Conservation (phyloP, 2,888 invertebrate species). For the Sericinus montela region DNA sequence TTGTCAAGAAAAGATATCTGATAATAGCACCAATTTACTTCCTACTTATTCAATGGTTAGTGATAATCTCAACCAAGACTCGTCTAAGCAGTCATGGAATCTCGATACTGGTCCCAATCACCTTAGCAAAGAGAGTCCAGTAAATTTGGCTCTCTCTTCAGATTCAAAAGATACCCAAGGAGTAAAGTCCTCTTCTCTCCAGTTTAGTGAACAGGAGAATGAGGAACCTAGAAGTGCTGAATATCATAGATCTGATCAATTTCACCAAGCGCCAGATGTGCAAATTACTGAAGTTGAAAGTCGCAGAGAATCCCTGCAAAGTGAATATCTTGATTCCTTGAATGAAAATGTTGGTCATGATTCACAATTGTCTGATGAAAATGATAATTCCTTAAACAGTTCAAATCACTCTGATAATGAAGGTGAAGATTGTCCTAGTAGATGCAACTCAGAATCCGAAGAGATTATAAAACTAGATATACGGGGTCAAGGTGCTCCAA, state of each 20-base stretch:
- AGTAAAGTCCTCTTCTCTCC: conserved; percentile 29
- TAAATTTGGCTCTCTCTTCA: conserved; percentile 54
- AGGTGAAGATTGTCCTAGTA: conserved; percentile 35
- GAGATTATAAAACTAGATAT: conserved; percentile 74
- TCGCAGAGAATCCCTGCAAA: conserved; percentile 45
- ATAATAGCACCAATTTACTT: conserved; percentile 34
- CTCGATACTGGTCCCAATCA: conserved; percentile 53
- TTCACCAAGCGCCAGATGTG: conserved; percentile 16
- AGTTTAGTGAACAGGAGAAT: conserved; percentile 9
- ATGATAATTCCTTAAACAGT: conserved; percentile 31
- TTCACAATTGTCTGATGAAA: conserved; percentile 27
- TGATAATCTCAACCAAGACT: conserved; percentile 32
- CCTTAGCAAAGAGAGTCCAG: conserved; percentile 67
- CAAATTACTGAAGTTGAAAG: conserved; percentile 31
- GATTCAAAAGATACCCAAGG: conserved; percentile 53
- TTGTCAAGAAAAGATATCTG: conserved; percentile 31
- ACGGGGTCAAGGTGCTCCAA: conserved; percentile 61
- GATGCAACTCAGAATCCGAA: conserved; percentile 58
- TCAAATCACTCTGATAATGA: conserved; percentile 32
- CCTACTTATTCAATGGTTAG: conserved; percentile 35
- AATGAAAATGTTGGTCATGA: conserved; percentile 46
- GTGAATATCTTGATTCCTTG: conserved; percentile 59
- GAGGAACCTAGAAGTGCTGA: not conserved
- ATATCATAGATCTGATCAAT: not conserved
- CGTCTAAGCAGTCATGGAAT: conserved; percentile 55